These are phyloP conservation scores for Pseudoatta argentina DNA, from an alignment of 1,140 invertebrate genomes.

Conservation along the genomic window DNA sequence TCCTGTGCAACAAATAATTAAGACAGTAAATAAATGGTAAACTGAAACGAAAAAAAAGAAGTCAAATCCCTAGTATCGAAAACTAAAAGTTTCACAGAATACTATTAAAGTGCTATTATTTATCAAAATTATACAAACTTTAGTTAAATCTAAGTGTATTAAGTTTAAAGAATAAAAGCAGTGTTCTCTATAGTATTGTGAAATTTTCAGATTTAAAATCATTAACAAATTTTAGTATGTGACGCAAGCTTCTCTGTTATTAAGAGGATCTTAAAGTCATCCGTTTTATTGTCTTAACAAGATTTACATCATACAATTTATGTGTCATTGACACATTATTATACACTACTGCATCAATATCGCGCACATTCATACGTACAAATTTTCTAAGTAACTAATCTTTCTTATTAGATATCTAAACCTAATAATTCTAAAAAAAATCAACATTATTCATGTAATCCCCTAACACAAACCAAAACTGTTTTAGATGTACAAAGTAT, in stretches of 20 bases:
- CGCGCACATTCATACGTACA: too few species aligned
- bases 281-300: too few species aligned
- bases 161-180: constrained; percentile 23
- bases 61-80: neutral
- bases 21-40: constrained; percentile 71
- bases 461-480: too few species aligned
- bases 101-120: neutral
- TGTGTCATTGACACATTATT: too few species aligned
- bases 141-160: neutral
- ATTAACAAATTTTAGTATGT: neutral
- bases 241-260: neutral
- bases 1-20: constrained; percentile 88
- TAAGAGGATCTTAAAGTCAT: too few species aligned
- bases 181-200: constrained; percentile 14
- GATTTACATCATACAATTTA: too few species aligned
- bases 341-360: too few species aligned
- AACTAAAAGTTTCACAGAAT: constrained; percentile 22
- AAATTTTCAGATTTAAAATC: neutral
- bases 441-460: too few species aligned
- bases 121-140: constrained; percentile 41
- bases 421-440: too few species aligned
- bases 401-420: too few species aligned
- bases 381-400: too few species aligned
- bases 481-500: too few species aligned
- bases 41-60: constrained; percentile 47